phyloP scores from a whole-genome alignment of 2,113 vertebrate species.

The Terrapene triunguis region DNA sequence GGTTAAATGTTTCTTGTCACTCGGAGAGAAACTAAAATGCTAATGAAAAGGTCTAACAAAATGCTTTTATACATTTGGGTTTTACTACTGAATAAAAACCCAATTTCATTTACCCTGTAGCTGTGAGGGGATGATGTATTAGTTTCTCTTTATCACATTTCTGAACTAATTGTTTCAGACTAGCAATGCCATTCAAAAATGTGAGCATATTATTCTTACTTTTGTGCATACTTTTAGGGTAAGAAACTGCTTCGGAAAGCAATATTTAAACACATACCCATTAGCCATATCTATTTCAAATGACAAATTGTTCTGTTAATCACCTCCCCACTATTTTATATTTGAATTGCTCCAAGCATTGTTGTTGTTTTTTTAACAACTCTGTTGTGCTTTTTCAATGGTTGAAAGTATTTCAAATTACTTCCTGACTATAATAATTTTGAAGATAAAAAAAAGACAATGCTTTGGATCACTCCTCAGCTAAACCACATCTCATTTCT shows the following conservation, averaged over 20 bases:
- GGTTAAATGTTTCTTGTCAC: neutral
- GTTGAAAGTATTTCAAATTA: slow-evolving; percentile 61
- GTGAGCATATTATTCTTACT: neutral
- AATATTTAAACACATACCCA: slow-evolving; percentile 68
- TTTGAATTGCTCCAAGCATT: slow-evolving; percentile 65
- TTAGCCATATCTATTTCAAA: slow-evolving; percentile 68
- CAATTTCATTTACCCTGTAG: neutral
- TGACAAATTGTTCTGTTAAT: slow-evolving; percentile 74
- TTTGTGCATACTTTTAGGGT: neutral
- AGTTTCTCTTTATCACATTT: slow-evolving; percentile 23
- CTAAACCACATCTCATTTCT: slow-evolving; percentile 39
- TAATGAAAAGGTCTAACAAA: neutral
- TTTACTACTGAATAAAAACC: slow-evolving; percentile 8
- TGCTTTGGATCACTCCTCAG: slow-evolving; percentile 27
- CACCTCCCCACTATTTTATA: slow-evolving; percentile 61
- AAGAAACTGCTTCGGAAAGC: slow-evolving; percentile 67
- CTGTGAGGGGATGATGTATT: neutral
- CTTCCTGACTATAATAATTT: slow-evolving; percentile 60
- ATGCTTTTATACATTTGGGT: neutral
- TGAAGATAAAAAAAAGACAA: slow-evolving; percentile 40
- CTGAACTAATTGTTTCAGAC: slow-evolving; percentile 56
- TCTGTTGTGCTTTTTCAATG: slow-evolving; percentile 52
- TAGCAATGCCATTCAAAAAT: slow-evolving; percentile 8
- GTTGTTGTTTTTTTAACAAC: neutral
- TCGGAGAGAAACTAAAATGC: neutral